Evolutionary conservation across 2,113 vertebrate species (phyloP).

Genomic region (Perognathus longimembris): DNA sequence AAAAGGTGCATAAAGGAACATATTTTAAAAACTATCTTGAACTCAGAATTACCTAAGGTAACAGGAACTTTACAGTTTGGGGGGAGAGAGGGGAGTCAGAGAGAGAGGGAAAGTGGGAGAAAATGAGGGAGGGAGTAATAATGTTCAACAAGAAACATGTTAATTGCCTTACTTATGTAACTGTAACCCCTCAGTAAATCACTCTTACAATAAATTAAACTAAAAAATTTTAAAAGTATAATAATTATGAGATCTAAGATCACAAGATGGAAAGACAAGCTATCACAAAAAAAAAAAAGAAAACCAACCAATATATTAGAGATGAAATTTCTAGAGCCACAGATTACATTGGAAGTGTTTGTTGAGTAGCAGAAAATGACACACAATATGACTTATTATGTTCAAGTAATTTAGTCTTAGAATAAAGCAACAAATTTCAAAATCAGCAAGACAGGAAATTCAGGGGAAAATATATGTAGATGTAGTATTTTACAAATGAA

Average conservation of each 20-base stretch:
- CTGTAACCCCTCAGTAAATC: no score
- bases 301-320: neutral
- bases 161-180: no score
- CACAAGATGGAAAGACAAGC: neutral
- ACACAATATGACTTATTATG: neutral
- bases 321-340: neutral
- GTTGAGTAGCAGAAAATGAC: constrained; percentile 1
- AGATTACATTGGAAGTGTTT: neutral
- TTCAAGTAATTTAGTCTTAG: constrained; percentile 13
- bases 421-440: neutral
- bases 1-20: neutral
- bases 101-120: no score
- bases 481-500: neutral
- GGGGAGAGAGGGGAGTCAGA: no score
- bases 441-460: neutral
- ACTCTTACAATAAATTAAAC: no score
- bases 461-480: neutral
- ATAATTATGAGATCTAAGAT: neutral
- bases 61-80: neutral
- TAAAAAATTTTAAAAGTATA: neutral
- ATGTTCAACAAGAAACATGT: no score
- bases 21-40: neutral
- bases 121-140: no score
- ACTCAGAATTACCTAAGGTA: neutral
- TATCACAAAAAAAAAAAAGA: neutral